These are phyloP conservation scores for Xylocopa sonorina DNA, from an alignment of 1,140 invertebrate genomes.

Conservation along the genomic window DNA sequence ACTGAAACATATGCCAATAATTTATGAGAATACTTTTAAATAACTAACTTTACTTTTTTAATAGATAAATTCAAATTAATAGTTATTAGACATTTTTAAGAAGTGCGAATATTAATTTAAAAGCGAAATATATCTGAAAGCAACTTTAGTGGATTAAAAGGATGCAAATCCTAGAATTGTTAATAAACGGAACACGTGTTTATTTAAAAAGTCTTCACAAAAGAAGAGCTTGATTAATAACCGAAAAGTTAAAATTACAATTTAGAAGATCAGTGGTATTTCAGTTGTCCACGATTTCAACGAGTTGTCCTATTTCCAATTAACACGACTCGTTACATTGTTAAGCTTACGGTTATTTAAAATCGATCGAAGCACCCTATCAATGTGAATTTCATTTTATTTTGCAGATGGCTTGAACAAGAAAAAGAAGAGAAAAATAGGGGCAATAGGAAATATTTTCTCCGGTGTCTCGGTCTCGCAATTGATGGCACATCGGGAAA, in stretches of 20 bases:
- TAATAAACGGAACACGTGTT: conserved; percentile 60
- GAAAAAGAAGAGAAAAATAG: conserved; percentile 86
- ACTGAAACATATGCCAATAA: neutral
- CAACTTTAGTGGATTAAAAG: conserved; percentile 25
- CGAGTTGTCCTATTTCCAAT: conserved; percentile 10
- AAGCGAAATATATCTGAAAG: neutral
- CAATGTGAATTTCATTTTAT: neutral
- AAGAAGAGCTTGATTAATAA: conserved; percentile 58
- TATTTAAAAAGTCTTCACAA: conserved; percentile 53
- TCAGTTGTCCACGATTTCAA: conserved; percentile 45
- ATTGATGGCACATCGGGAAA: conserved; percentile 85
- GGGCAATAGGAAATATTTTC: conserved; percentile 82
- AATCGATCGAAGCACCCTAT: neutral
- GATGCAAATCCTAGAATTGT: conserved; percentile 49
- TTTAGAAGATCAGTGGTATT: conserved; percentile 51
- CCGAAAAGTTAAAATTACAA: conserved; percentile 37
- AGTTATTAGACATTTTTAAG: neutral
- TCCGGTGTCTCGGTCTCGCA: conserved; percentile 86
- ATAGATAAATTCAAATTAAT: neutral
- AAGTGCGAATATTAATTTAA: neutral
- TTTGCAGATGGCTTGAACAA: conserved; percentile 84
- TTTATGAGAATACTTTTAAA: neutral
- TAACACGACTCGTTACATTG: neutral
- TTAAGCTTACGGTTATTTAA: neutral
- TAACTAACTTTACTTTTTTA: no score